Percentiles rank a stretch among this genome's conserved stretches.
These are phyloP conservation scores for Perodicticus potto DNA, from an alignment of 2,797 vertebrate species.

Conservation along the genomic window DNA sequence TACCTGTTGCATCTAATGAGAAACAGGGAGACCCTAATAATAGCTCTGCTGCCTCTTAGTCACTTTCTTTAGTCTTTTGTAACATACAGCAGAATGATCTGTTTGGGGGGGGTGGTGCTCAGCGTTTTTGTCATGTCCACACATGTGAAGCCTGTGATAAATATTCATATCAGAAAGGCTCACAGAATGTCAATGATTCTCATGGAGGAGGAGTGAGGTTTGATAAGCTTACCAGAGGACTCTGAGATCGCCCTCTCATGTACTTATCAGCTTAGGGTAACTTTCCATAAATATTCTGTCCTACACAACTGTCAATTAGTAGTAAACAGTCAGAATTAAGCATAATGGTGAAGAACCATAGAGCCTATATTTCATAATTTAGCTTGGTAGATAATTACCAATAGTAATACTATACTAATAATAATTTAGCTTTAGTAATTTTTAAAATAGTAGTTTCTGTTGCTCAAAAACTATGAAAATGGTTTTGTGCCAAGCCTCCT, in stretches of 20 bases:
- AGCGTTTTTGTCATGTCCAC: not conserved
- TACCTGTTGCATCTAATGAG: not conserved
- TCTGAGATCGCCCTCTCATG: not conserved
- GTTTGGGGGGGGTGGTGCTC: not conserved
- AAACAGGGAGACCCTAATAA: not conserved
- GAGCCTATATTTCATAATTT: not conserved
- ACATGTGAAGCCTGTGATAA: not conserved
- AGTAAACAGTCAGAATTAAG: not conserved
- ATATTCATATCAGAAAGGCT: constrained; percentile 1
- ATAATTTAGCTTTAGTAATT: not conserved
- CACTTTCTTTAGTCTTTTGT: not conserved
- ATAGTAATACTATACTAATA: too few species aligned
- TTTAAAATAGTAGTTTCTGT: constrained; percentile 59
- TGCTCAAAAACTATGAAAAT: not conserved
- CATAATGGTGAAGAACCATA: not conserved
- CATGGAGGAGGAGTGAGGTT: not conserved
- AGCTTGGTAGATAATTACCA: not conserved
- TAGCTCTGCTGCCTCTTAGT: not conserved
- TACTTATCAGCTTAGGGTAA: not conserved
- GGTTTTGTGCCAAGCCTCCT: not conserved
- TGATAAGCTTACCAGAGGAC: not conserved
- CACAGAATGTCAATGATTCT: not conserved
- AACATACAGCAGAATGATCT: not conserved
- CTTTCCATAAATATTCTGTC: not conserved
- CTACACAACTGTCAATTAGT: not conserved